These are phyloP conservation scores for Natator depressus DNA, from an alignment of 2,113 vertebrate genomes.

Conservation along the genomic window DNA sequence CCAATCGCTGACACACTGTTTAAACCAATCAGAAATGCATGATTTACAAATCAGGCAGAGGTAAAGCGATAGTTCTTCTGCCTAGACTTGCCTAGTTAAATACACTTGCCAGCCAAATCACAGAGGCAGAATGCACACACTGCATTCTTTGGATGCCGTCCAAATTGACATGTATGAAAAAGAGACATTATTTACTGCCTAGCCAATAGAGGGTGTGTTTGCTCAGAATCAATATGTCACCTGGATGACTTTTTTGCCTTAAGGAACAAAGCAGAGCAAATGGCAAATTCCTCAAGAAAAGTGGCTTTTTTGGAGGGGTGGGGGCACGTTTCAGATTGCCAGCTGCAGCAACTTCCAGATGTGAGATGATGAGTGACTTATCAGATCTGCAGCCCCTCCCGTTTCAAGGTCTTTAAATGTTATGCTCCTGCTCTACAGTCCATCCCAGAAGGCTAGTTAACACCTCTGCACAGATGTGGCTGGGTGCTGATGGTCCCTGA, in stretches of 20 bases:
- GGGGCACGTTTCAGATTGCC: background rate
- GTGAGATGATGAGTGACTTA: background rate
- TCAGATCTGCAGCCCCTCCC: background rate
- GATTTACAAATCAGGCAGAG: background rate
- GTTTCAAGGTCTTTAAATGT: background rate
- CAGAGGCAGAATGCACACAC: background rate
- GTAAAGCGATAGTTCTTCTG: background rate
- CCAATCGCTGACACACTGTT: background rate
- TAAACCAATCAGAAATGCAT: background rate
- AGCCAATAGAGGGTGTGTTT: background rate
- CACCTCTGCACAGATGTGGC: conserved; percentile 44
- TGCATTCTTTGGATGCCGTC: conserved; percentile 50
- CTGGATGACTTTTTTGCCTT: background rate
- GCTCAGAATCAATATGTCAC: background rate
- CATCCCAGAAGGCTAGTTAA: conserved; percentile 31
- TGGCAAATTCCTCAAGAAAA: background rate
- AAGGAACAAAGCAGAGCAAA: accelerated
- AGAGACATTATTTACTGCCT: background rate
- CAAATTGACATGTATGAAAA: background rate
- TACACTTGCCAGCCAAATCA: accelerated
- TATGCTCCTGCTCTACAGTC: background rate
- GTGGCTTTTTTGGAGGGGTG: background rate
- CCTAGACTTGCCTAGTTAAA: conserved; percentile 3
- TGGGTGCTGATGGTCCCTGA: conserved; percentile 37
- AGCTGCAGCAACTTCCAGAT: conserved; percentile 40